Conservation (phyloP, 1,140 invertebrate genomes). For the Orius insidiosus region DNA sequence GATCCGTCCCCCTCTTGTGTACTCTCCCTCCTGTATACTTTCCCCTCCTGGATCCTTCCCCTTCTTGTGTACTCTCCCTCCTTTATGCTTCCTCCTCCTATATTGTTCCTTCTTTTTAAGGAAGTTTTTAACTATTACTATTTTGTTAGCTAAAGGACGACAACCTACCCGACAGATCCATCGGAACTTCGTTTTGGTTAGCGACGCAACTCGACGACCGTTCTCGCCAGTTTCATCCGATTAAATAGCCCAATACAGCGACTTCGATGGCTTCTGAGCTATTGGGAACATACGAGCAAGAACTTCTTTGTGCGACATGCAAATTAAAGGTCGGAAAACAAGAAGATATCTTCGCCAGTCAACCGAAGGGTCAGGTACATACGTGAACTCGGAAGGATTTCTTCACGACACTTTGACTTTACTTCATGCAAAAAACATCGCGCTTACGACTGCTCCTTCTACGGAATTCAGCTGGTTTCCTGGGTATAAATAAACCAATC, state of each 20-base stretch:
- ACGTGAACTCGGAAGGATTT: conserved; percentile 60
- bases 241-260: conserved; percentile 47
- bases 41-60: too few species aligned
- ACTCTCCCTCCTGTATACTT: too few species aligned
- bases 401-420: conserved; percentile 71
- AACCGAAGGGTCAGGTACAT: conserved; percentile 59
- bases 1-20: too few species aligned
- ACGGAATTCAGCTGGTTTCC: conserved; percentile 71
- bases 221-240: conserved; percentile 35
- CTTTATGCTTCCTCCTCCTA: too few species aligned
- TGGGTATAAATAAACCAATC: conserved; percentile 35
- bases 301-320: conserved; percentile 50
- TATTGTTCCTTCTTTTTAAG: too few species aligned
- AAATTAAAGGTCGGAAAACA: conserved; percentile 40
- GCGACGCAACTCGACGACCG: conserved; percentile 51
- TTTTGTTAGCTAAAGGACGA: conserved; percentile 16
- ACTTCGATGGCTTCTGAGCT: conserved; percentile 41
- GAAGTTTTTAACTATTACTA: too few species aligned
- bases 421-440: conserved; percentile 38
- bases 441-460: conserved; percentile 35
- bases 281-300: conserved; percentile 28
- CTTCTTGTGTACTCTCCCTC: too few species aligned
- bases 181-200: conserved; percentile 61
- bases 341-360: conserved; percentile 60
- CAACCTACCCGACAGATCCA: conserved; percentile 38